Conservation (phyloP, 2,888 invertebrate species). For the Frankliniella intonsa region DNA sequence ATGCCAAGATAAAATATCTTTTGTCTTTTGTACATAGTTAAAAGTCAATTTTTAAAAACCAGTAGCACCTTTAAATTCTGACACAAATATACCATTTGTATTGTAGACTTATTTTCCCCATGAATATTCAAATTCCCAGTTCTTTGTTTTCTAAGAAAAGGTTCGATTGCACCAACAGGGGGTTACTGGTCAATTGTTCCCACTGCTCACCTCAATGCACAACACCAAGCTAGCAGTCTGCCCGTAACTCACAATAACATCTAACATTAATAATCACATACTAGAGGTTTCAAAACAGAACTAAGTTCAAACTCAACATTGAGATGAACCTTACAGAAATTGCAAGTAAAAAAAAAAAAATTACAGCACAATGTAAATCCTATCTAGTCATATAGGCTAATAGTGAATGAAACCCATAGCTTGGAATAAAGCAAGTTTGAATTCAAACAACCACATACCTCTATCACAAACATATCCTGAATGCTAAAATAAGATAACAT, state of each 20-base stretch:
- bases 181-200: slow-evolving; percentile 18
- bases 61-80: slow-evolving; percentile 26
- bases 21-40: slow-evolving; percentile 20
- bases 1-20: slow-evolving; percentile 23
- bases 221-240: slow-evolving; percentile 16
- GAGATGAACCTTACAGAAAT: slow-evolving; percentile 10
- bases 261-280: slow-evolving; percentile 13
- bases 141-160: slow-evolving; percentile 16
- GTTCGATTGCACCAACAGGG: slow-evolving; percentile 17
- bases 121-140: slow-evolving; percentile 13
- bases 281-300: slow-evolving; percentile 25
- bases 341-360: background rate
- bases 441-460: slow-evolving; percentile 25
- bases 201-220: slow-evolving; percentile 8
- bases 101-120: background rate
- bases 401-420: slow-evolving; percentile 20
- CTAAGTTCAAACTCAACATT: slow-evolving; percentile 13
- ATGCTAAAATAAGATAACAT: slow-evolving; percentile 23
- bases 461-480: slow-evolving; percentile 26
- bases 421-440: slow-evolving; percentile 25
- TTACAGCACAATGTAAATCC: slow-evolving; percentile 20
- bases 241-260: slow-evolving; percentile 17
- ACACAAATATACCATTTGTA: slow-evolving; percentile 3
- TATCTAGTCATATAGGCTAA: slow-evolving; percentile 21
- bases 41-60: background rate